A percentile compares a stretch with the other conserved stretches of the same genome.
Conservation (phyloP, 2,888 invertebrate species). For the Drosophila anceps region DNA sequence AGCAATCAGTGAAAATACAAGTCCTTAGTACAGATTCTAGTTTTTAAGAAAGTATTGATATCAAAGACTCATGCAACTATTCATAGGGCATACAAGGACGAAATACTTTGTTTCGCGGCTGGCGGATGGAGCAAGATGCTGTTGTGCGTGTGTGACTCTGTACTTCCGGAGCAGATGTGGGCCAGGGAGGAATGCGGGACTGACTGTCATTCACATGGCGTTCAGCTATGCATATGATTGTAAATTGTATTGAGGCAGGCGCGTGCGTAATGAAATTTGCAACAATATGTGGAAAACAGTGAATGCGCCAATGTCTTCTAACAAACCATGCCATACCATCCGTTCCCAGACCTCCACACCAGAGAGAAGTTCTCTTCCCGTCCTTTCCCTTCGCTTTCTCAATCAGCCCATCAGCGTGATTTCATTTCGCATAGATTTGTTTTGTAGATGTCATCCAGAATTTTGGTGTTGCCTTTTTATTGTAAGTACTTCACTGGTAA, state of each 20-base stretch:
- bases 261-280: conserved; percentile 76
- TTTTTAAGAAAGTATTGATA: neutral
- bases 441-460: conserved; percentile 57
- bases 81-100: conserved; percentile 11
- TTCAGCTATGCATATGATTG: conserved; percentile 76
- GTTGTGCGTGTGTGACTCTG: conserved; percentile 15
- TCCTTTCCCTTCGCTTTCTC: neutral
- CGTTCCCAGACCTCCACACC: neutral
- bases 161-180: neutral
- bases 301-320: conserved; percentile 18
- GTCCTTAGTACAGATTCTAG: no score
- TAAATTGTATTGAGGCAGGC: conserved; percentile 74
- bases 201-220: conserved; percentile 66
- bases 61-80: neutral
- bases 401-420: conserved; percentile 12
- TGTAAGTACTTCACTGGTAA: conserved; percentile 65
- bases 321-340: neutral
- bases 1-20: no score
- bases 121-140: conserved; percentile 2
- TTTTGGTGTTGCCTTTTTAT: conserved; percentile 67
- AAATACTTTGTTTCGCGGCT: conserved; percentile 22
- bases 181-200: neutral
- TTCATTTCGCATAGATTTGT: conserved; percentile 57
- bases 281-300: conserved; percentile 53
- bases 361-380: neutral